Percentiles rank a stretch among this genome's conserved stretches.
Evolutionary conservation across 2,888 invertebrate genomes (phyloP).

Genomic region (Mesorhabditis spiculigera): DNA sequence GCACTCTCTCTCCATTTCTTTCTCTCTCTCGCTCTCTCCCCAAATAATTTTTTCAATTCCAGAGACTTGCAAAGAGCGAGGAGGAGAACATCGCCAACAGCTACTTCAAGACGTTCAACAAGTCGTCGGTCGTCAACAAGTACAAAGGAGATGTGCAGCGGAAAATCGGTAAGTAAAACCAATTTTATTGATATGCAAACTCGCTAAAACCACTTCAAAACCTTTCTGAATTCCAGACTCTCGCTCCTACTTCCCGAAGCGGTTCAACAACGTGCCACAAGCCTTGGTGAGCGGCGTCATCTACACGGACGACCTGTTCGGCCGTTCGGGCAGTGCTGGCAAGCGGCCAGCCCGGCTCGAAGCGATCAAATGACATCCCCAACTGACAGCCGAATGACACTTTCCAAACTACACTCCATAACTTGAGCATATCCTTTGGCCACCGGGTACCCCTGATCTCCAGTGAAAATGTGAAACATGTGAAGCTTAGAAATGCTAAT

Average conservation of each 20-base stretch:
- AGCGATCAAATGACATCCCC: slow-evolving; percentile 11
- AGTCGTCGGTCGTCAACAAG: slow-evolving; percentile 67
- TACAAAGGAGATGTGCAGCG: slow-evolving; percentile 62
- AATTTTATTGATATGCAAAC: not conserved
- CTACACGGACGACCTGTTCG: slow-evolving; percentile 51
- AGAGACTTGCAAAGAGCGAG: slow-evolving; percentile 63
- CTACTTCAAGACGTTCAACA: slow-evolving; percentile 73
- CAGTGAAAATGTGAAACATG: too few relatives aligned
- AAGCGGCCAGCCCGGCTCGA: slow-evolving; percentile 31
- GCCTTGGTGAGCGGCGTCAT: slow-evolving; percentile 53
- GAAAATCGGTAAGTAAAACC: slow-evolving; percentile 15
- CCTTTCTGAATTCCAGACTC: slow-evolving; percentile 12
- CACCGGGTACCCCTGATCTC: too few relatives aligned
- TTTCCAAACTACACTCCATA: too few relatives aligned
- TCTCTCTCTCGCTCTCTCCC: too few relatives aligned
- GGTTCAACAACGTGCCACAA: slow-evolving; percentile 34
- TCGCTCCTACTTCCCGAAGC: slow-evolving; percentile 38
- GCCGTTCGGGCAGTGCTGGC: slow-evolving; percentile 20
- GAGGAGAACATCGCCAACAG: slow-evolving; percentile 70
- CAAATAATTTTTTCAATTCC: too few relatives aligned
- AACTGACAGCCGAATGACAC: too few relatives aligned
- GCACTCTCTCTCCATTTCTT: too few relatives aligned
- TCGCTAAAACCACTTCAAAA: not conserved
- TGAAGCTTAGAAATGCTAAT: too few relatives aligned
- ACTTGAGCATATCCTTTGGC: too few relatives aligned